phyloP scores from a whole-genome alignment of 2,888 invertebrate genomes.

The Masnerella sp. region DNA sequence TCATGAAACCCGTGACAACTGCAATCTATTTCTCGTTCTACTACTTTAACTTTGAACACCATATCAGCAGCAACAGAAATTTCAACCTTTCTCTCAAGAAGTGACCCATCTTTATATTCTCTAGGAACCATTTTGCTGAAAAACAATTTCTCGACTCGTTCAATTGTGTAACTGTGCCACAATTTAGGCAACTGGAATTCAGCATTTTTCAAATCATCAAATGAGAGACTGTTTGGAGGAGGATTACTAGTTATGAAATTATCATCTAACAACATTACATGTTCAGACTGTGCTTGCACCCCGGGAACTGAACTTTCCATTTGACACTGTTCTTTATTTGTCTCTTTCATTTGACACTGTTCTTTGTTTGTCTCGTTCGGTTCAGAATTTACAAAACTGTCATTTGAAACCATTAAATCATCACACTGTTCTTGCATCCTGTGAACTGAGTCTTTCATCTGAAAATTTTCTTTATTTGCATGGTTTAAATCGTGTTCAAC shows the following conservation, averaged over 20 bases:
- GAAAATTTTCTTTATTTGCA: not conserved
- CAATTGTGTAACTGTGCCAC: constrained; percentile 21
- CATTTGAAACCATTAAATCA: no score
- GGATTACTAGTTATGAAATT: no score
- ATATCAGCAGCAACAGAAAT: constrained; percentile 14
- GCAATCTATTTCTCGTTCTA: constrained; percentile 14
- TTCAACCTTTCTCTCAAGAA: constrained; percentile 22
- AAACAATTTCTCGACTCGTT: constrained; percentile 16
- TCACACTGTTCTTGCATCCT: no score
- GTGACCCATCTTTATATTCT: constrained; percentile 15
- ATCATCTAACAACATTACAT: no score
- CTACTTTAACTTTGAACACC: constrained; percentile 17
- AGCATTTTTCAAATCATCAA: constrained; percentile 9
- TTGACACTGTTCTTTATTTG: no score
- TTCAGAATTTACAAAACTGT: not conserved
- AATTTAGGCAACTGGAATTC: constrained; percentile 16
- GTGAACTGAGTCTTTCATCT: not conserved
- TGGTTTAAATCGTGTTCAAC: not conserved
- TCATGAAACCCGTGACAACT: constrained; percentile 15
- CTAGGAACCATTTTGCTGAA: constrained; percentile 19
- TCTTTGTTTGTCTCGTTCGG: no score
- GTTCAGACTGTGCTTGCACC: no score
- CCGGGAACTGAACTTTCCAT: no score
- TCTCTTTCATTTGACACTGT: no score
- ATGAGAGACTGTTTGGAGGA: no score